Conservation (phyloP, 2,113 vertebrate species). For the Rhynchomys soricoides region DNA sequence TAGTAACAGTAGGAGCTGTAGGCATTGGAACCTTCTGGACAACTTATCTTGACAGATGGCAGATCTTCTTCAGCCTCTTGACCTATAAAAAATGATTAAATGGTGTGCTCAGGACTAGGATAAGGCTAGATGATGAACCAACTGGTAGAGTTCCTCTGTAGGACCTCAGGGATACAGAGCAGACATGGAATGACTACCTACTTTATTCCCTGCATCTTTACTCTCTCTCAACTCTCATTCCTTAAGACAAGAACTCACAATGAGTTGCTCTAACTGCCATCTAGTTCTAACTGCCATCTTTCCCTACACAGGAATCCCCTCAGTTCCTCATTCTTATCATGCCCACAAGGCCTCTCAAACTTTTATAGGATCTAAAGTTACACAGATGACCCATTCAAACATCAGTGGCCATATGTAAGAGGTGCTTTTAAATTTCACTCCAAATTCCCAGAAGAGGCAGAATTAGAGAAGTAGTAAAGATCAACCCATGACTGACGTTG, state of each 20-base stretch:
- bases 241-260: not conserved
- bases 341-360: too few relatives aligned
- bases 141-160: accelerated
- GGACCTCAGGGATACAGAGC: not conserved
- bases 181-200: not conserved
- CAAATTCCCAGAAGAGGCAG: not conserved
- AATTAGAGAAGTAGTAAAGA: not conserved
- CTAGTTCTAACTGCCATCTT: not conserved
- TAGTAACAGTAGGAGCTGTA: not conserved
- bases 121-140: not conserved
- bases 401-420: too few relatives aligned
- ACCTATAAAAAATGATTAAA: not conserved
- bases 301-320: not conserved
- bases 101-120: not conserved
- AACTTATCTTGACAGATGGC: not conserved
- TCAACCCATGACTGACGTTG: not conserved
- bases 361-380: not conserved
- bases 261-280: not conserved
- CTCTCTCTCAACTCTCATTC: not conserved
- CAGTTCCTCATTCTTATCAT: not conserved
- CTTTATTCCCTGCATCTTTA: too few relatives aligned
- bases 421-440: not conserved
- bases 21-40: not conserved
- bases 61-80: not conserved
- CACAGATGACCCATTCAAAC: not conserved